A percentile compares a stretch with the other conserved stretches of the same genome.
Conservation (phyloP, 2,888 invertebrate genomes). For the Cataglyphis cursor region DNA sequence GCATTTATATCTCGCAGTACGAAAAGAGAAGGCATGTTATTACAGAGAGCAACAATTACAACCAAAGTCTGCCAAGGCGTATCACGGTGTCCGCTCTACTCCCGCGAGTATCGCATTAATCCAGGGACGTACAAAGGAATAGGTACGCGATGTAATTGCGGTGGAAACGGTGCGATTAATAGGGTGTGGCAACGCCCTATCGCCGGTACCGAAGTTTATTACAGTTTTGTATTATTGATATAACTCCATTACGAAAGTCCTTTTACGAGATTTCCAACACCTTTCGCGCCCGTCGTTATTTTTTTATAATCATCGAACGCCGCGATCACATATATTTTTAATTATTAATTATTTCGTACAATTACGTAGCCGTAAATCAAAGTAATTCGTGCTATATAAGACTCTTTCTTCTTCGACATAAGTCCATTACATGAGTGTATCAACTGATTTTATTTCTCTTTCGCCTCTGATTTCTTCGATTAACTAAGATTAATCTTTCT, state of each 20-base stretch:
- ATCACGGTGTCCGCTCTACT: neutral
- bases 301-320: neutral
- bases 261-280: constrained; percentile 56
- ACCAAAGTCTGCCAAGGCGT: neutral
- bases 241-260: constrained; percentile 75
- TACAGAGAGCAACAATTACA: neutral
- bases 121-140: constrained; percentile 62
- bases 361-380: neutral
- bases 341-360: constrained; percentile 14
- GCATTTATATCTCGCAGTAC: neutral
- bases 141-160: constrained; percentile 67
- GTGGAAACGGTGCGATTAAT: constrained; percentile 72
- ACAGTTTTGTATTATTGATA: constrained; percentile 76
- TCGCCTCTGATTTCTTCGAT: neutral
- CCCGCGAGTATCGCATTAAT: constrained; percentile 65
- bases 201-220: constrained; percentile 72
- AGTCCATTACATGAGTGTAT: neutral
- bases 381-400: neutral
- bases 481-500: neutral
- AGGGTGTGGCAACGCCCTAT: constrained; percentile 71
- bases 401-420: neutral
- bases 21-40: neutral
- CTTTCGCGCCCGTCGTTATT: constrained; percentile 26
- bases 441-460: neutral
- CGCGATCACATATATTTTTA: neutral